Evolutionary conservation across 2,888 invertebrate genomes (phyloP).

Genomic region (Augiades crinisus): DNA sequence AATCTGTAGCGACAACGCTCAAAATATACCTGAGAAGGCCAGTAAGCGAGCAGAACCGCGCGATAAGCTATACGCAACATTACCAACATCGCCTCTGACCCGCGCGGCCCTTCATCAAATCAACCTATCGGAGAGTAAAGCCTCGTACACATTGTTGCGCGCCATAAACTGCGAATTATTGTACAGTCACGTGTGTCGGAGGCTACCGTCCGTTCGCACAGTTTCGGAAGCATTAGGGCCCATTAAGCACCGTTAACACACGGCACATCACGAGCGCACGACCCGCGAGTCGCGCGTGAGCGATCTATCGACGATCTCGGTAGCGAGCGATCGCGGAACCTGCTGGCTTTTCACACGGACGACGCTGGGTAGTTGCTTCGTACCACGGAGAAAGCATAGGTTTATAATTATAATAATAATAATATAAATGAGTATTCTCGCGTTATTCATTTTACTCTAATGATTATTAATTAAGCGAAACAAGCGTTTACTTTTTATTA

Average conservation of each 20-base stretch:
- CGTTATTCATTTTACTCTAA: too few relatives aligned
- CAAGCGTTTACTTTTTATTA: too few relatives aligned
- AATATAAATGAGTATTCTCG: too few relatives aligned
- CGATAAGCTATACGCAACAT: too few relatives aligned
- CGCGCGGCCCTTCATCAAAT: neutral
- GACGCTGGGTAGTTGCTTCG: too few relatives aligned
- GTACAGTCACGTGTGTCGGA: conserved; percentile 68
- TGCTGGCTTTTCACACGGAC: conserved; percentile 68
- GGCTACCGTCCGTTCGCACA: conserved; percentile 80
- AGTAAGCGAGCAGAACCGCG: too few relatives aligned
- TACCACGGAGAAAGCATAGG: too few relatives aligned
- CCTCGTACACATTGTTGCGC: conserved; percentile 57
- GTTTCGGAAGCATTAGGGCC: conserved; percentile 81
- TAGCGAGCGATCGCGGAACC: conserved; percentile 62
- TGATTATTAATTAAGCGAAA: too few relatives aligned
- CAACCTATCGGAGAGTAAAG: conserved; percentile 48
- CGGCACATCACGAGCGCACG: conserved; percentile 76
- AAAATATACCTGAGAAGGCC: too few relatives aligned
- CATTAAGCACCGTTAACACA: conserved; percentile 81
- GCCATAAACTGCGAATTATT: conserved; percentile 62
- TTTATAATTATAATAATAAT: too few relatives aligned
- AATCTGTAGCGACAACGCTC: too few relatives aligned
- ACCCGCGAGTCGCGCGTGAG: conserved; percentile 69
- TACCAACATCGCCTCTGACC: neutral
- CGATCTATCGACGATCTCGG: conserved; percentile 76